Conservation (phyloP, 2,113 vertebrate genomes). For the Gadus macrocephalus region DNA sequence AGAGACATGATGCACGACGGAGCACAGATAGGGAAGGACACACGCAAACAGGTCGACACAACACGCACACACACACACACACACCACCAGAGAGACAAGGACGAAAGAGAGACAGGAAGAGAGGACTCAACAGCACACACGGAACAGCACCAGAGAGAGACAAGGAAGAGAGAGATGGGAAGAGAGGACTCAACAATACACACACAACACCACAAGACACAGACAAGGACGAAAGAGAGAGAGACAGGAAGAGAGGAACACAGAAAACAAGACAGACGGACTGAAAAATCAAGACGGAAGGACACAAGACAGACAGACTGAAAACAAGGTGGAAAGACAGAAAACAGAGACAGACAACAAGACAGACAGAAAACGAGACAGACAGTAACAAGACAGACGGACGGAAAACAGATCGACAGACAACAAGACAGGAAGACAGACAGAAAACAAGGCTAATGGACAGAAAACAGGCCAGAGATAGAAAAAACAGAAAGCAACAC, state of each 20-base stretch:
- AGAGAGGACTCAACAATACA: no score
- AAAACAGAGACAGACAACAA: no score
- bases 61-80: neutral
- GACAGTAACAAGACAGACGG: slow-evolving; percentile 11
- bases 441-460: neutral
- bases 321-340: no score
- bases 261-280: neutral
- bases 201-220: no score
- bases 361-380: no score
- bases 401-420: neutral
- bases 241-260: neutral
- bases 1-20: neutral
- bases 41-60: neutral
- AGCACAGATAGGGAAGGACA: neutral
- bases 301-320: no score
- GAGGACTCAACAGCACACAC: no score
- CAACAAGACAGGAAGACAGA: neutral
- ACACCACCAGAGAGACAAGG: neutral
- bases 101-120: neutral
- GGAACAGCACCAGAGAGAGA: no score
- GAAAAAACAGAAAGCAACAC: neutral
- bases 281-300: neutral
- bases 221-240: no score
- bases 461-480: neutral
- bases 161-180: no score